Evolutionary conservation across 2,888 invertebrate genomes (phyloP).

Genomic region (Andrena fulva): DNA sequence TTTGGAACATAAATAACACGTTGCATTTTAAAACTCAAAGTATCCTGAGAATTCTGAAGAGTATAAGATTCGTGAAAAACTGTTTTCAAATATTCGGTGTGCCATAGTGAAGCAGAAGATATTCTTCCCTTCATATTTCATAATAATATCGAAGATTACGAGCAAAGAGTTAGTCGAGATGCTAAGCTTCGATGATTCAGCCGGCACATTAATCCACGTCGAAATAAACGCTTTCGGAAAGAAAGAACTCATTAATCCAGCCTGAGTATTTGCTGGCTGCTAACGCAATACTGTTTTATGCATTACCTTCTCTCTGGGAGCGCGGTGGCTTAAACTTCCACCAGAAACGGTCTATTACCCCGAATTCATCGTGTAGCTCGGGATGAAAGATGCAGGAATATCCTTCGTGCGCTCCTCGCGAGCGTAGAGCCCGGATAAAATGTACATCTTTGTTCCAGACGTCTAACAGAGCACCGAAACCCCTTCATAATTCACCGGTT

Average conservation of each 20-base stretch:
- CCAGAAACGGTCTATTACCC: conserved; percentile 15
- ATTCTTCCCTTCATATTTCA: too few species aligned
- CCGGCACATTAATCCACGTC: not conserved
- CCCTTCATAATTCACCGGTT: conserved; percentile 37
- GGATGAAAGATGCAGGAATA: conserved; percentile 57
- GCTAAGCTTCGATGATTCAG: not conserved
- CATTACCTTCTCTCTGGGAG: conserved; percentile 6
- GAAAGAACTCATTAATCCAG: conserved; percentile 3
- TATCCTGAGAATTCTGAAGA: too few species aligned
- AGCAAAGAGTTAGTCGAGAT: not conserved
- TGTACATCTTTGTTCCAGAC: conserved; percentile 32
- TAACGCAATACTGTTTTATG: conserved; percentile 18
- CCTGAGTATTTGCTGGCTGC: not conserved
- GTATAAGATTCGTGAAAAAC: too few species aligned
- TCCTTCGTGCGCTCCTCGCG: conserved; percentile 41
- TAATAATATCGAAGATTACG: too few species aligned
- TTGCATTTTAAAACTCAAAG: too few species aligned
- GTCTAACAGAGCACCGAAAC: conserved; percentile 10
- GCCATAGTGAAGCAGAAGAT: too few species aligned
- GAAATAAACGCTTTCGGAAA: conserved; percentile 2
- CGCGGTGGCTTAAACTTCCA: conserved; percentile 16
- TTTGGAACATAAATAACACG: too few species aligned
- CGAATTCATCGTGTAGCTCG: conserved; percentile 14
- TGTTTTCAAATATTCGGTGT: too few species aligned
- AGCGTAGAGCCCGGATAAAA: conserved; percentile 45